A percentile compares a stretch with the other conserved stretches of the same genome.
Conservation (phyloP, 2,888 invertebrate species). For the Desoria tigrina region DNA sequence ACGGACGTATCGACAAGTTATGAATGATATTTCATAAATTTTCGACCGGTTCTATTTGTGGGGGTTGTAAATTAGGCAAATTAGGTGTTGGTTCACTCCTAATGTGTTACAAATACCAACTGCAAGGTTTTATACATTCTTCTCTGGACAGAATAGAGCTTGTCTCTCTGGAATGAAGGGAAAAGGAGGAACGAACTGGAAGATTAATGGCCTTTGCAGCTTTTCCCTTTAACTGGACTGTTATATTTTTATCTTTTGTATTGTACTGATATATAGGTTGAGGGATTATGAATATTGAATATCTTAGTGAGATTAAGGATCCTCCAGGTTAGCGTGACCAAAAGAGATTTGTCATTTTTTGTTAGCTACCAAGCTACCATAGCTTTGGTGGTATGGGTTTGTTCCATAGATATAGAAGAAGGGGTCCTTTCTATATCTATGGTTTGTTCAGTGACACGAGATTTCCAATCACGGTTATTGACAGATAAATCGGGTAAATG, state of each 20-base stretch:
- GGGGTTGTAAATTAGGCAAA: slow-evolving; percentile 3
- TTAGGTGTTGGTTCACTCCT: not conserved
- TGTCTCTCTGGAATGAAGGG: not conserved
- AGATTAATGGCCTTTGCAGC: slow-evolving; percentile 1
- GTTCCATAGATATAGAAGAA: too few species aligned
- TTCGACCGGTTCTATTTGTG: slow-evolving; percentile 1
- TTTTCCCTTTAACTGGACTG: not conserved
- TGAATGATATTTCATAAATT: not conserved
- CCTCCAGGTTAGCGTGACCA: not conserved
- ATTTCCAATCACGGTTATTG: too few species aligned
- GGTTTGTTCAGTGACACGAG: too few species aligned
- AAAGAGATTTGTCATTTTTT: too few species aligned
- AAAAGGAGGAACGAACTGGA: not conserved
- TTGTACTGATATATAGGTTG: slow-evolving; percentile 3
- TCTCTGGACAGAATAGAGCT: not conserved
- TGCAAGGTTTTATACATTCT: not conserved
- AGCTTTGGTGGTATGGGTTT: too few species aligned
- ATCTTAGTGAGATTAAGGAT: slow-evolving; percentile 14
- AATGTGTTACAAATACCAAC: not conserved
- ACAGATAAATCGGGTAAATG: too few species aligned
- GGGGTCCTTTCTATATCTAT: too few species aligned
- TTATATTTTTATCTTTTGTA: slow-evolving; percentile 2
- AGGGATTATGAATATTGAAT: not conserved
- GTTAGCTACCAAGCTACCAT: too few species aligned
- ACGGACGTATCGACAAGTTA: not conserved